Conservation (phyloP, 2,797 vertebrate genomes). For the Periophthalmus magnuspinnatus region DNA sequence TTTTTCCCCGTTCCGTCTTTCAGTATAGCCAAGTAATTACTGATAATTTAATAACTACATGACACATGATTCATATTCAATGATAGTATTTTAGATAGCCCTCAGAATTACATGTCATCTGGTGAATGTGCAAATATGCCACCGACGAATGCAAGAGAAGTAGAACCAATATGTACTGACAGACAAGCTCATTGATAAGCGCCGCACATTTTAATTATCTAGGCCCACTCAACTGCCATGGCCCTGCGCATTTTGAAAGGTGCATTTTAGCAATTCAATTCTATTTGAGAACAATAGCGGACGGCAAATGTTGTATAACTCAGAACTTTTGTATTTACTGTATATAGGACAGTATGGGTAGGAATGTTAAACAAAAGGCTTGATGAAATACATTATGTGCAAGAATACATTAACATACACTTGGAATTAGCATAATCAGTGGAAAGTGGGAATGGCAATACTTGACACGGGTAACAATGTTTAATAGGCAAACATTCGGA, state of each 20-base stretch:
- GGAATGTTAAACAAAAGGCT: neutral
- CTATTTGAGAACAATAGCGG: slow-evolving; percentile 5
- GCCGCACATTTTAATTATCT: slow-evolving; percentile 20
- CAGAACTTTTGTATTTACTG: neutral
- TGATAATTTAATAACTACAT: slow-evolving; percentile 51
- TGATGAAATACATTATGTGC: too few species aligned
- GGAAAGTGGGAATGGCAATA: neutral
- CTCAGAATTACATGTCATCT: slow-evolving; percentile 40
- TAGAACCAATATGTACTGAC: slow-evolving; percentile 21
- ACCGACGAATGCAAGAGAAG: slow-evolving; percentile 25
- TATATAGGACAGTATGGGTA: neutral
- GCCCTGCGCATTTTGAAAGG: slow-evolving; percentile 13
- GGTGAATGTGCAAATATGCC: slow-evolving; percentile 12
- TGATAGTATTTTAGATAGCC: slow-evolving; percentile 31
- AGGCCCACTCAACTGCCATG: slow-evolving; percentile 25
- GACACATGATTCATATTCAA: slow-evolving; percentile 31
- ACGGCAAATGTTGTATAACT: neutral
- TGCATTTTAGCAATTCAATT: slow-evolving; percentile 10
- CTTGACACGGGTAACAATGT: neutral
- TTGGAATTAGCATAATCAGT: too few species aligned
- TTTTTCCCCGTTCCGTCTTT: slow-evolving; percentile 21
- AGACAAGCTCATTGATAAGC: slow-evolving; percentile 22
- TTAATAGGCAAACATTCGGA: neutral
- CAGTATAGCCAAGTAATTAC: slow-evolving; percentile 45
- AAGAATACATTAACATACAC: too few species aligned